phyloP scores from a whole-genome alignment of 1,140 invertebrate species.

The Onthophagus taurus region DNA sequence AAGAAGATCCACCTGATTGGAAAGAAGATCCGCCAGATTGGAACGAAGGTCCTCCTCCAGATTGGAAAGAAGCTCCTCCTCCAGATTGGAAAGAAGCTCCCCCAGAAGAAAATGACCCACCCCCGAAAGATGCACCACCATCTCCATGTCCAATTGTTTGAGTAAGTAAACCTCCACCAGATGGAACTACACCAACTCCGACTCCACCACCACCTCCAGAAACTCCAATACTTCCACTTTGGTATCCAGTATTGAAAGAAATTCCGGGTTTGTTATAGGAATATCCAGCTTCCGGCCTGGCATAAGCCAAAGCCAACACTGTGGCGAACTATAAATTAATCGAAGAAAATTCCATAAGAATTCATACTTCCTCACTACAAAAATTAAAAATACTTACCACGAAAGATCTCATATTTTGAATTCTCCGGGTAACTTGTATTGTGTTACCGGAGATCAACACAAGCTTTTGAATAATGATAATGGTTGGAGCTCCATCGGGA shows the following conservation, averaged over 20 bases:
- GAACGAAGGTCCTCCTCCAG: not conserved
- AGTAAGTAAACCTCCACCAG: not conserved
- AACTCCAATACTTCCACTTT: constrained; percentile 22
- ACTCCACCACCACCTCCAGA: constrained; percentile 16
- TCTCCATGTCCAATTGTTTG: not conserved
- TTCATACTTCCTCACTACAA: not conserved
- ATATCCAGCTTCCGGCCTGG: constrained; percentile 29
- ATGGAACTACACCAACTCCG: not conserved
- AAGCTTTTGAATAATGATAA: constrained; percentile 18
- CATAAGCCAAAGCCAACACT: constrained; percentile 26
- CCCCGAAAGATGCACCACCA: not conserved
- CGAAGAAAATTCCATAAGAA: constrained; percentile 2
- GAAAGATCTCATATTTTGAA: constrained; percentile 23
- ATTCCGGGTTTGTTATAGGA: constrained; percentile 24
- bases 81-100: not conserved
- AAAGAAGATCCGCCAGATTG: not conserved
- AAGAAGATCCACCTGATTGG: not conserved
- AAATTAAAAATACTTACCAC: constrained; percentile 23
- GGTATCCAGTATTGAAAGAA: constrained; percentile 22
- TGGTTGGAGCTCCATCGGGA: constrained; percentile 14
- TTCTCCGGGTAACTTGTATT: constrained; percentile 24
- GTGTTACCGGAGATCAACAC: no score
- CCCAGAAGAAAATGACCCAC: constrained; percentile 1
- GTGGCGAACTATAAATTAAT: constrained; percentile 18
- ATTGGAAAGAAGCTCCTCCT: not conserved